Percentiles rank a stretch among this genome's conserved stretches.
These are phyloP conservation scores for Discoglossus pictus DNA, from an alignment of 2,797 vertebrate species.

Conservation along the genomic window DNA sequence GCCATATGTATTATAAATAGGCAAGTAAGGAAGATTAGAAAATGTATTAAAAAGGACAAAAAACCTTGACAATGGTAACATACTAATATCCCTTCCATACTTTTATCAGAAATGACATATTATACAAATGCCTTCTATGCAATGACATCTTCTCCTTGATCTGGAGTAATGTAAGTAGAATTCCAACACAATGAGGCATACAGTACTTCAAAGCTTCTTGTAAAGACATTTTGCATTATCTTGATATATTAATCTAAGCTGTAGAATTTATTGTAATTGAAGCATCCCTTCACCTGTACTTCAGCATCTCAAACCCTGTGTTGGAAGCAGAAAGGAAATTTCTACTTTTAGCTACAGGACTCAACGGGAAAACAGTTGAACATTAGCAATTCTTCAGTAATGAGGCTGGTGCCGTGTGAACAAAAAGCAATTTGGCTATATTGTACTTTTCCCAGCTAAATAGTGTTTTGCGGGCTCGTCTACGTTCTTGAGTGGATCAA, in stretches of 20 bases:
- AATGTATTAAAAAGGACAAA: slow-evolving; percentile 3
- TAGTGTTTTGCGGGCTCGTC: slow-evolving; percentile 11
- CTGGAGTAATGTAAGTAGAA: slow-evolving; percentile 32
- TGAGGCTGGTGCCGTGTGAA: slow-evolving; percentile 14
- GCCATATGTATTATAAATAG: slow-evolving; percentile 1
- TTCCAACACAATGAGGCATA: slow-evolving; percentile 41
- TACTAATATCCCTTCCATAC: slow-evolving; percentile 29
- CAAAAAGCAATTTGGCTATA: slow-evolving; percentile 38
- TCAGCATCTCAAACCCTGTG: slow-evolving; percentile 10
- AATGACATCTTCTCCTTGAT: slow-evolving; percentile 49
- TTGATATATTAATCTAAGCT: slow-evolving; percentile 45
- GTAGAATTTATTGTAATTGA: slow-evolving; percentile 43
- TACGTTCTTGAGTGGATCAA: slow-evolving; percentile 16
- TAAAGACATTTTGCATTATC: slow-evolving; percentile 48
- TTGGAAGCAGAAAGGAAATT: not conserved
- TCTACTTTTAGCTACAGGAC: slow-evolving; percentile 30
- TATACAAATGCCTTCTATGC: slow-evolving; percentile 35
- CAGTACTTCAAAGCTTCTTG: slow-evolving; percentile 42
- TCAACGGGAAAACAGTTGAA: slow-evolving; percentile 24
- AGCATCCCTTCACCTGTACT: slow-evolving; percentile 44
- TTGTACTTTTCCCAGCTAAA: slow-evolving; percentile 31
- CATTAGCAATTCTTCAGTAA: slow-evolving; percentile 39
- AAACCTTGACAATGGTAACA: slow-evolving; percentile 16
- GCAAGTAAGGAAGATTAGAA: not conserved
- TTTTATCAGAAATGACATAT: slow-evolving; percentile 43